Conservation (phyloP, 2,888 invertebrate species). For the Synanthedon formicaeformis region DNA sequence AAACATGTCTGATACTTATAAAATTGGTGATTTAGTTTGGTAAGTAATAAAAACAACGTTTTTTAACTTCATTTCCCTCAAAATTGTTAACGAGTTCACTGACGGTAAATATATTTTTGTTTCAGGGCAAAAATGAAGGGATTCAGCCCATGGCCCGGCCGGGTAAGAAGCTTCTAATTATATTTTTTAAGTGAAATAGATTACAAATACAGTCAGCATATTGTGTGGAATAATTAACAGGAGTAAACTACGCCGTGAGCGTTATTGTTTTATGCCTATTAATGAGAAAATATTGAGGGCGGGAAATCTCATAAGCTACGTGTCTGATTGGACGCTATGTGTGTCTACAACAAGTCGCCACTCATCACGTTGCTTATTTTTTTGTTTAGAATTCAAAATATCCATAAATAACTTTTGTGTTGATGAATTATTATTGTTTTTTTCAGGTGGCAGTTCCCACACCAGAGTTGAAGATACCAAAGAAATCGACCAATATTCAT, state of each 20-base stretch:
- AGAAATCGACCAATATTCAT: conserved; percentile 78
- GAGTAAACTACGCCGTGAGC: not conserved
- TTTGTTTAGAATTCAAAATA: too few species aligned
- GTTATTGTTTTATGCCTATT: not conserved
- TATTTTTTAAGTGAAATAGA: not conserved
- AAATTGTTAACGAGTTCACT: conserved; percentile 6
- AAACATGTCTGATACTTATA: conserved; percentile 54
- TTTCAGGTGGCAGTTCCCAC: conserved; percentile 86
- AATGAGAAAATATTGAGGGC: conserved; percentile 14
- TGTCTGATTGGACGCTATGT: not conserved
- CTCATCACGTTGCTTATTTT: too few species aligned
- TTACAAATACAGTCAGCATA: not conserved
- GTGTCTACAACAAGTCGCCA: not conserved
- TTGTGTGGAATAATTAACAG: not conserved
- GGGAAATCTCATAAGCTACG: conserved; percentile 24
- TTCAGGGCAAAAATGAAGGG: conserved; percentile 98
- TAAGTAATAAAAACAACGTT: conserved; percentile 8
- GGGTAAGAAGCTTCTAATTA: conserved; percentile 77
- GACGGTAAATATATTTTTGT: conserved; percentile 34
- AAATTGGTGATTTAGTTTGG: conserved; percentile 65
- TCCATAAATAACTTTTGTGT: too few species aligned
- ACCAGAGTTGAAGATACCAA: conserved; percentile 79
- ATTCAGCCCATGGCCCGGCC: conserved; percentile 96
- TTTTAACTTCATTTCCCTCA: conserved; percentile 42
- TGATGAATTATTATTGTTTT: conserved; percentile 4